These are phyloP conservation scores for Anolis sagrei DNA, from an alignment of 2,113 vertebrate genomes.

Conservation along the genomic window DNA sequence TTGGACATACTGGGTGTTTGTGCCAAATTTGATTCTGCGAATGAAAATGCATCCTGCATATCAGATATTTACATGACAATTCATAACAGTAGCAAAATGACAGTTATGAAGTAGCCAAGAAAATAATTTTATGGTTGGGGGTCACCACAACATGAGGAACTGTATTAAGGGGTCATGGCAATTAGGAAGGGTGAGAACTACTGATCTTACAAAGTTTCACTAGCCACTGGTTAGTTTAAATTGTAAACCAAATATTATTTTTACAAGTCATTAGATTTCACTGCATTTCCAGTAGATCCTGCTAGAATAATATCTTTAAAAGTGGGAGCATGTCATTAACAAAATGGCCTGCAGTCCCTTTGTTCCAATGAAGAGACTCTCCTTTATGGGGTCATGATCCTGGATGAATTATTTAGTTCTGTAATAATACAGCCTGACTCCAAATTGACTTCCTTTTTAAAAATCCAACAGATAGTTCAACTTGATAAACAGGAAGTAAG, in stretches of 20 bases:
- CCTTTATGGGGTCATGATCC: conserved; percentile 44
- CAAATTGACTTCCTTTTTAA: conserved; percentile 54
- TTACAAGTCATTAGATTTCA: conserved; percentile 31
- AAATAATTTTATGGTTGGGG: too few species aligned
- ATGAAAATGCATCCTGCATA: too few species aligned
- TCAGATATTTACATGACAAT: too few species aligned
- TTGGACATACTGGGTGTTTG: too few species aligned
- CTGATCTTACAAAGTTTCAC: conserved; percentile 2
- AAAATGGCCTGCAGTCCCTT: conserved; percentile 42
- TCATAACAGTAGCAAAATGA: too few species aligned
- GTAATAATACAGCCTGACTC: conserved; percentile 36
- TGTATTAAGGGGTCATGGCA: too few species aligned
- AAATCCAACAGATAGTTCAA: conserved; percentile 42
- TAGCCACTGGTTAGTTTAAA: conserved; percentile 35
- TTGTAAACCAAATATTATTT: conserved; percentile 9
- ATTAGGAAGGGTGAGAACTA: too few species aligned
- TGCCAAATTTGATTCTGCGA: too few species aligned
- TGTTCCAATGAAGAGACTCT: conserved; percentile 33
- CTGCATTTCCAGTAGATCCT: conserved; percentile 30
- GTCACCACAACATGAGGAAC: too few species aligned
- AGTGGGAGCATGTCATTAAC: conserved; percentile 22
- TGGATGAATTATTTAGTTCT: conserved; percentile 54
- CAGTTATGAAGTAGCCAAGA: too few species aligned
- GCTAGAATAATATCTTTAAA: conserved; percentile 39
- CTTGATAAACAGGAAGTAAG: conserved; percentile 73